Percentiles rank a stretch among this genome's conserved stretches.
phyloP scores from a whole-genome alignment of 2,888 invertebrate species.

The Eupithecia pulchellata region DNA sequence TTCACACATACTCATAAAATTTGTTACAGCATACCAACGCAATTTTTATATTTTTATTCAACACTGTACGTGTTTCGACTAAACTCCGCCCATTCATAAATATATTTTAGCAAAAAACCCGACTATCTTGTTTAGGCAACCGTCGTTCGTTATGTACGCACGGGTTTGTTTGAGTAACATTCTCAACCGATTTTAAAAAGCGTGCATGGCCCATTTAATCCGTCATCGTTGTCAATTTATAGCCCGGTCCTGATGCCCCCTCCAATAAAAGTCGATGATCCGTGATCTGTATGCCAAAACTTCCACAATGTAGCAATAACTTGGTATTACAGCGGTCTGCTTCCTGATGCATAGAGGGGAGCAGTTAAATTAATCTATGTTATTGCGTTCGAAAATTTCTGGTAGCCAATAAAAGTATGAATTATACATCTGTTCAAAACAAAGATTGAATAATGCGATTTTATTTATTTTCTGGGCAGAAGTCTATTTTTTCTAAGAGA shows the following conservation, averaged over 20 bases:
- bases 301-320: constrained; percentile 75
- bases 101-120: constrained; percentile 17
- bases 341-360: constrained; percentile 57
- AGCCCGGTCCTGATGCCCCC: constrained; percentile 61
- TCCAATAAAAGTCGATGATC: constrained; percentile 80
- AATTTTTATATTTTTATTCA: constrained; percentile 4
- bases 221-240: constrained; percentile 78
- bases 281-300: constrained; percentile 79
- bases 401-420: constrained; percentile 5
- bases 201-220: constrained; percentile 73
- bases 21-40: not conserved
- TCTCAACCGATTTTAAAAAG: constrained; percentile 70
- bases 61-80: constrained; percentile 22
- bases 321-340: constrained; percentile 62
- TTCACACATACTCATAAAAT: not conserved
- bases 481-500: not conserved
- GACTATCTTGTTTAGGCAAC: constrained; percentile 24
- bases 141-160: constrained; percentile 20
- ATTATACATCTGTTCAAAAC: constrained; percentile 14
- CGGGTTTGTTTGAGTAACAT: constrained; percentile 40
- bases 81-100: constrained; percentile 12
- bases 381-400: not conserved
- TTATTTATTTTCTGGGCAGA: not conserved
- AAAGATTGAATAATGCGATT: not conserved
- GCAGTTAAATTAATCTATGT: constrained; percentile 11